Base-by-base conservation (phyloP, 30 jellyfish, hydroid and myxozoan genomes). In the Phacellophora camtschatica region DNA sequence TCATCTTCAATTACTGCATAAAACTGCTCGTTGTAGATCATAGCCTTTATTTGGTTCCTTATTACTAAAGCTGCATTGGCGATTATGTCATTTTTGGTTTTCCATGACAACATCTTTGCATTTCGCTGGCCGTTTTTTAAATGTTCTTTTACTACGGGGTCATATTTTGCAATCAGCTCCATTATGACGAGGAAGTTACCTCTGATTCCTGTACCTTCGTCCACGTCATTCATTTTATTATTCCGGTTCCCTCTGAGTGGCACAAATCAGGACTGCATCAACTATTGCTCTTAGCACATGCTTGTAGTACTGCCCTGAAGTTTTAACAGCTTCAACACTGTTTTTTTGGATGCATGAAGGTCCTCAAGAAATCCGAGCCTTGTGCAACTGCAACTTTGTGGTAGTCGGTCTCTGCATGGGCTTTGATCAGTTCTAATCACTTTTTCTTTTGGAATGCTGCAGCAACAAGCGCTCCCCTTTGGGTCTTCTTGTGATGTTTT, bases 201-300 rank as follows among this genome's bases (percentile, higher is more conserved):
- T 41, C 76, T 57, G 76, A 32, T 63, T 63, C 67, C 51, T 63
- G 76, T 67, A 1, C 83, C 63, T 9, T 80, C 91, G 36, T 19
- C 49, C 66, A 24, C 66, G 76, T 77, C 71, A 62, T 77, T 77
- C 81, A 58, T 81, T 77, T 77, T 62, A 22, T 71, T 62, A 77
- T 34, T 46, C 78, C 76, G 19, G 88, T 55, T 65, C 67, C 67
- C 88, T 54, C 78, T 74, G 19, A 49, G 75, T 34, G 75, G 87
- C 76, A 74, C 87, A 74, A 24, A 74, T 64, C 87, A 74, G 71
- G 58, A 74, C 76, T 55, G 87, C 76, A 32, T 54, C 87, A 53
- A 51, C 76, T 54, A 74, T 74, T 35, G 65, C 74, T 72, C 62
- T 62, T 31, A 72, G 74, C 76, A 36, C 63, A 65, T 74, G 75